Evolutionary conservation across 2,888 invertebrate genomes (phyloP), one percentile per base, ranked within the genome.

Genomic region (Mythimna impura): DNA sequence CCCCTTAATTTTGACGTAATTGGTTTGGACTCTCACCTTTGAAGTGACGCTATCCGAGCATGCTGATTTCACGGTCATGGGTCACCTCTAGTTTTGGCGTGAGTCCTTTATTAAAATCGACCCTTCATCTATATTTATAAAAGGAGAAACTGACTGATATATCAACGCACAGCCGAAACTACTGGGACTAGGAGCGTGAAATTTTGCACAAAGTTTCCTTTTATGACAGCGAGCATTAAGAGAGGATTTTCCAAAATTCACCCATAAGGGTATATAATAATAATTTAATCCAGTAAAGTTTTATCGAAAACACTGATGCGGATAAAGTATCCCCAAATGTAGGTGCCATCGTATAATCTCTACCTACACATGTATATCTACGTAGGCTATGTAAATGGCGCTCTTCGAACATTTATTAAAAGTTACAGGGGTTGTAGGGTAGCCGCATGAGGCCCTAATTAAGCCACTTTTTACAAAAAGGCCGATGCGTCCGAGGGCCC

Each of bases 371-470:
- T 47, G 47, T 71, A 84, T 63, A 67, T 86, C 80, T 71, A 83
- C 71, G 71, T 86, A 87, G 85, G 84, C 83, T 86, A 89, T 91
- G 91, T 90, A 92, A 91, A 92, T 89, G 90, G 89, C 91, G 88
- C 93, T 94, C 91, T 91, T 93, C 93, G 94, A 94, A 92, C 96
- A 95, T 96, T 96, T 96, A 96, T 96, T 96, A 96, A 96, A 96
- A 96, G 96, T 96, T 96, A 95, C 95, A 95, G 95, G 95, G 96
- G 94, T 92, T 92, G 93, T 93, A 94, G 95, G 95, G 94, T 89
- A 94, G 96, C 96, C 96, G 93, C 96, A 96, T 92, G 95, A 95
- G 94, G 85, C 92, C 94, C 96, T 96, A 96, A 96, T 96, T 96
- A 96, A 96, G 95, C 93, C 94, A 93, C 92, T 95, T 96, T 96